A percentile compares a stretch with the other conserved stretches of the same genome.
These are phyloP conservation scores for Zeuzera pyrina DNA, from an alignment of 2,888 invertebrate genomes.

Conservation along the genomic window DNA sequence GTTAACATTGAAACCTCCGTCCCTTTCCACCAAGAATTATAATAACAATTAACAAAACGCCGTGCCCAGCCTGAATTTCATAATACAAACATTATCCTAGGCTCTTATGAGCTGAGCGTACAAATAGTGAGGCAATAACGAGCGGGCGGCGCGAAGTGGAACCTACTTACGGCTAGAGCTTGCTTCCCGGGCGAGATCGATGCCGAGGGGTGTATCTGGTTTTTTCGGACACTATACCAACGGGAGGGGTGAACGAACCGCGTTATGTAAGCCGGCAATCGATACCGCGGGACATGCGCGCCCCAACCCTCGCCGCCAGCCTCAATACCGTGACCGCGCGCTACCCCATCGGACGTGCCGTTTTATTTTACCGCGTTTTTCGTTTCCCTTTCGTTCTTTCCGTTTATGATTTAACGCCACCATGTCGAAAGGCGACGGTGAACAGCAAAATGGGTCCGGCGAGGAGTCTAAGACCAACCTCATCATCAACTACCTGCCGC, in stretches of 20 bases:
- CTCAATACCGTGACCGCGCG: constrained; percentile 64
- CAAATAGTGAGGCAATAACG: background rate
- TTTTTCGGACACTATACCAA: constrained; percentile 71
- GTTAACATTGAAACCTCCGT: too few relatives aligned
- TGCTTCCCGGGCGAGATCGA: constrained; percentile 48
- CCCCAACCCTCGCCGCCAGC: constrained; percentile 19
- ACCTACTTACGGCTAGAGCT: constrained; percentile 18
- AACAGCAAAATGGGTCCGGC: constrained; percentile 89
- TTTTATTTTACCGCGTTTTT: constrained; percentile 72
- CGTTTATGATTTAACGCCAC: constrained; percentile 74
- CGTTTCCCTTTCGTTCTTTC: constrained; percentile 73
- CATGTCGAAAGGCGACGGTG: constrained; percentile 91
- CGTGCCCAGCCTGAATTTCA: too few relatives aligned
- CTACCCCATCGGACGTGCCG: constrained; percentile 63
- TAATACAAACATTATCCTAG: too few relatives aligned
- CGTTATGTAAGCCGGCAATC: constrained; percentile 64
- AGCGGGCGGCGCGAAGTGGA: constrained; percentile 6
- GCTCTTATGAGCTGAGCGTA: too few relatives aligned
- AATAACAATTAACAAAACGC: too few relatives aligned
- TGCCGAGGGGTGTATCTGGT: constrained; percentile 60
- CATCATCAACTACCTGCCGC: constrained; percentile 99
- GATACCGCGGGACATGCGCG: constrained; percentile 50
- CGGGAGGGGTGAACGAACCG: constrained; percentile 66
- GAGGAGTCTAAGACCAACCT: constrained; percentile 98
- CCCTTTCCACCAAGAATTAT: too few relatives aligned